phyloP scores from a whole-genome alignment of 1,140 invertebrate genomes.

The Cotesia chilonis region DNA sequence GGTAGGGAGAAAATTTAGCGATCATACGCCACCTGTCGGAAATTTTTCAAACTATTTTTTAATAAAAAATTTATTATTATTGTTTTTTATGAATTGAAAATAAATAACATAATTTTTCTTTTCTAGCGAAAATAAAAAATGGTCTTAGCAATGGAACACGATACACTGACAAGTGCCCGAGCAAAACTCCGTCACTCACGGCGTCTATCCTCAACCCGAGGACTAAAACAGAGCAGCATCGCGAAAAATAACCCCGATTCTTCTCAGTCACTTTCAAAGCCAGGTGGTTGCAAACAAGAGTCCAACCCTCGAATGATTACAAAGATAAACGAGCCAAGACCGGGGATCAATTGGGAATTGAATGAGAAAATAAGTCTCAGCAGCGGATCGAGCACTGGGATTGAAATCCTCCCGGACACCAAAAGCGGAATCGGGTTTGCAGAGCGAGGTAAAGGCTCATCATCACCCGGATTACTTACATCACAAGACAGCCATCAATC shows the following conservation, averaged over 20 bases:
- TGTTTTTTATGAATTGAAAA: no score
- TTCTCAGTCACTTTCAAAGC: not conserved
- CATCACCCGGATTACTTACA: constrained; percentile 18
- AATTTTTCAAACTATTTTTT: no score
- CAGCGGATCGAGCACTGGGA: constrained; percentile 56
- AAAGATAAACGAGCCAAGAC: constrained; percentile 24
- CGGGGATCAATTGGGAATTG: constrained; percentile 60
- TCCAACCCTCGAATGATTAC: not conserved
- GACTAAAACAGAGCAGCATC: constrained; percentile 56
- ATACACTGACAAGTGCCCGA: constrained; percentile 38
- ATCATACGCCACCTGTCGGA: no score
- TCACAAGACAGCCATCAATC: constrained; percentile 7
- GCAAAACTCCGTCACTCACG: constrained; percentile 58
- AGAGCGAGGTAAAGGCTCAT: constrained; percentile 41
- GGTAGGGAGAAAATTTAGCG: no score
- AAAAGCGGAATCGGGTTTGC: constrained; percentile 55
- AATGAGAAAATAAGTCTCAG: constrained; percentile 63
- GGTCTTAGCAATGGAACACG: constrained; percentile 48
- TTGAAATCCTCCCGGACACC: constrained; percentile 50
- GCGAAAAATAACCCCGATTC: not conserved
- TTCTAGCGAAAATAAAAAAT: constrained; percentile 32
- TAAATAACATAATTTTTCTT: no score
- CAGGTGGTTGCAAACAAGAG: not conserved
- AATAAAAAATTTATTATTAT: no score
- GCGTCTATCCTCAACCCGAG: constrained; percentile 69